Evolutionary conservation across 2,888 invertebrate genomes (phyloP).

Genomic region (Pyrocoelia pectoralis): DNA sequence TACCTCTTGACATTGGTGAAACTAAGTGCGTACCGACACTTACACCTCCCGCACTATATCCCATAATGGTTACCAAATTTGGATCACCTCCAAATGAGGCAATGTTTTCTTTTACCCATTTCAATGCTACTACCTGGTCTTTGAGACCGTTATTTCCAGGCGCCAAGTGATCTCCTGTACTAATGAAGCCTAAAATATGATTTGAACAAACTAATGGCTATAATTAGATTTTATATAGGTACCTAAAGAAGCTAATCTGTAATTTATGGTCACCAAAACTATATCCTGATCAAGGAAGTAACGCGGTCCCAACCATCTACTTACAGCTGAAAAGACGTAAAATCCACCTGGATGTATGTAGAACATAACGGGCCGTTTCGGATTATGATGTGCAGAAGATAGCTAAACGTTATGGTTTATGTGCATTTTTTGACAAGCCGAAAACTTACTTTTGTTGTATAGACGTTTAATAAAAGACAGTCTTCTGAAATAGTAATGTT

Average conservation of each 20-base stretch:
- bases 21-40: conserved; percentile 63
- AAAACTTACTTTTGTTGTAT: conserved; percentile 61
- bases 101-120: conserved; percentile 73
- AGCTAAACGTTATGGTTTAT: conserved; percentile 44
- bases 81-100: conserved; percentile 74
- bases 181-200: conserved; percentile 54
- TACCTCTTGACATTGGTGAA: conserved; percentile 71
- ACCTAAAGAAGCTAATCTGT: conserved; percentile 67
- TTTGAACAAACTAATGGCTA: too few species aligned
- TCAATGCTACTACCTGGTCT: conserved; percentile 72
- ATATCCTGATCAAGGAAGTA: conserved; percentile 71
- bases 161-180: conserved; percentile 70
- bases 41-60: conserved; percentile 63
- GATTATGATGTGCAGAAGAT: conserved; percentile 50
- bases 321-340: conserved; percentile 68
- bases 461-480: conserved; percentile 71
- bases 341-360: conserved; percentile 76
- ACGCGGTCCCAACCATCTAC: conserved; percentile 65
- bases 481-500: conserved; percentile 64
- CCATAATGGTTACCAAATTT: conserved; percentile 68
- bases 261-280: conserved; percentile 72
- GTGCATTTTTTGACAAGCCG: too few species aligned
- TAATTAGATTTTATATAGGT: too few species aligned
- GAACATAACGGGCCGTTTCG: conserved; percentile 68
- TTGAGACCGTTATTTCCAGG: conserved; percentile 76